A percentile compares a stretch with the other conserved stretches of the same genome.
These are phyloP conservation scores for Drosophila suzukii DNA, from an alignment of 1,140 invertebrate genomes.

Conservation along the genomic window DNA sequence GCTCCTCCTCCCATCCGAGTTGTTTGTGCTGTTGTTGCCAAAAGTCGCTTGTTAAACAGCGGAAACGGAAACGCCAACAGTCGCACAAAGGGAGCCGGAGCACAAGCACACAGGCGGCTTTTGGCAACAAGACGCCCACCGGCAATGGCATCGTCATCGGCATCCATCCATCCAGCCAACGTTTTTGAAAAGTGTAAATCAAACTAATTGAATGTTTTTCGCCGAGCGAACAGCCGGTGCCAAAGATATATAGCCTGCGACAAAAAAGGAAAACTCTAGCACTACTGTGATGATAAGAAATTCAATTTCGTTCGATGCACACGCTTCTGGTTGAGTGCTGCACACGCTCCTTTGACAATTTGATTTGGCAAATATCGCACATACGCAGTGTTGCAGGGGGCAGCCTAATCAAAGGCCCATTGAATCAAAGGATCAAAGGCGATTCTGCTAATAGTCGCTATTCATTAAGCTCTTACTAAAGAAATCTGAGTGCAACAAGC, in stretches of 20 bases:
- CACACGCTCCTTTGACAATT: conserved; percentile 44
- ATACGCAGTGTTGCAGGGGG: conserved; percentile 37
- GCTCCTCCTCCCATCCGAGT: conserved; percentile 9
- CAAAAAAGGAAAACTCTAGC: conserved; percentile 21
- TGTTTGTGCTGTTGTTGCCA: conserved; percentile 54
- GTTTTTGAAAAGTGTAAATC: conserved; percentile 69
- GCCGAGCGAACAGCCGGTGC: conserved; percentile 66
- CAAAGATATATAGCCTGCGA: conserved; percentile 54
- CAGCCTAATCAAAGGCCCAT: conserved; percentile 5
- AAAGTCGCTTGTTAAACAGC: conserved; percentile 80
- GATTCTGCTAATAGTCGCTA: conserved; percentile 1
- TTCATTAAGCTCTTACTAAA: conserved; percentile 7
- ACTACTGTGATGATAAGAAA: conserved; percentile 64
- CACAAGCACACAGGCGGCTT: conserved; percentile 9
- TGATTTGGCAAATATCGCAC: conserved; percentile 42
- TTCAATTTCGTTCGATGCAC: conserved; percentile 60
- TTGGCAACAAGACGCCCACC: conserved; percentile 19
- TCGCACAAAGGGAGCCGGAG: conserved; percentile 66
- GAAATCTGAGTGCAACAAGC: not conserved
- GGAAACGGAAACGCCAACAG: conserved; percentile 80
- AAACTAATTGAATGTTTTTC: conserved; percentile 82
- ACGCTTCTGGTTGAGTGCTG: conserved; percentile 25
- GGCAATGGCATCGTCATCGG: conserved; percentile 22
- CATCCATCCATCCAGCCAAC: conserved; percentile 14
- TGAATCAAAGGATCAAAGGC: not conserved